Base-by-base conservation (phyloP, 2,113 vertebrate genomes). In the Nothobranchius furzeri region DNA sequence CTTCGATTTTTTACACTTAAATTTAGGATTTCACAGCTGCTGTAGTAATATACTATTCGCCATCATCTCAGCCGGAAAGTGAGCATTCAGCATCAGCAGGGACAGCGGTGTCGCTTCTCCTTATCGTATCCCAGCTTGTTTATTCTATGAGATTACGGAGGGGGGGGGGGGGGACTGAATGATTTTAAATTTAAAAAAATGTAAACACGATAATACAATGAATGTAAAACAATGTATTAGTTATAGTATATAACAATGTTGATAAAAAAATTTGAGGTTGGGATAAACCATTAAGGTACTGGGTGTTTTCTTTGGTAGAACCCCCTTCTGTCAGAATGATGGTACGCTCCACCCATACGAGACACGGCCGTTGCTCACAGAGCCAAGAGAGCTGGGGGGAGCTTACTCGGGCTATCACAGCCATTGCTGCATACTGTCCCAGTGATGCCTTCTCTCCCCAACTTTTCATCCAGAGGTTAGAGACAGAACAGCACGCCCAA, bases 261-360 rank as follows among this genome's bases (percentile, higher is more conserved):
- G 4, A 14, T 7, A 25, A 49, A 20, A 20, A 2, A 3, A 11
- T 5, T 42, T 6, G 0, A 1, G 17, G 0, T 47, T 0, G 0
- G 0, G 0, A 1, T 48, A 51, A 54, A 66, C 20, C 0, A n/a
- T 15, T 12, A 25, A 36, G 64, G 62, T 42, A 53, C 70, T 14
- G 47, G 30, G n/a, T 36, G 36, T 11, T 82, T 3, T 85, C 68
- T 60, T 0, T 49, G 14, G 14, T 2, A 6, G 0, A 0, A 2
- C 87, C 55, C 92, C 89, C 85, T 86, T 83, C 24, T 46, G 2
- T 20, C 6, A 13, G 15, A 12, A 62, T 35, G 91, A 80, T 93
- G 91, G 93, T 91, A 49, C 63, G 71, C 55, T 82, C 93, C 89
- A 77, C 90, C 68, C 88, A 84, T 91, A 89, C 83, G 85, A 89